Percentiles rank a stretch among this genome's conserved stretches.
These are phyloP conservation scores for Carlito syrichta DNA, from an alignment of 2,113 vertebrate genomes.

Conservation along the genomic window DNA sequence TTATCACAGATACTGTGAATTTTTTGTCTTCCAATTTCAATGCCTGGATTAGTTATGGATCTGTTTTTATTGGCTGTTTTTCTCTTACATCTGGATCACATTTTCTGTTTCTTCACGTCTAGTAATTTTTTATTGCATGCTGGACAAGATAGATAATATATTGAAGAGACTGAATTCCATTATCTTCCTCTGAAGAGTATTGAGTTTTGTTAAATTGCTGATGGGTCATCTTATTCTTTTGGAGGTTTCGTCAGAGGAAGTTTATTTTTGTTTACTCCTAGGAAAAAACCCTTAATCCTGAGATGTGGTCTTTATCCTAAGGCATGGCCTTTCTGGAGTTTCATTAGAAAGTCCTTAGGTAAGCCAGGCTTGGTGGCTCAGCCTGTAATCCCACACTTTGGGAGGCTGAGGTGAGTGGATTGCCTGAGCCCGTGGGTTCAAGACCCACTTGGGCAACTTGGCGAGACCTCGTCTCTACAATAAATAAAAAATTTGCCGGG, in stretches of 20 bases:
- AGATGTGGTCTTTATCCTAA: not conserved
- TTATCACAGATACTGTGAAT: not conserved
- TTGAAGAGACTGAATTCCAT: not conserved
- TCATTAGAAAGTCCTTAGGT: not conserved
- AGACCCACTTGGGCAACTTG: too few species aligned
- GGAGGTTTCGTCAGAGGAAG: not conserved
- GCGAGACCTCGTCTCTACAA: too few species aligned
- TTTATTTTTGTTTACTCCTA: not conserved
- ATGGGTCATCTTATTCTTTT: not conserved
- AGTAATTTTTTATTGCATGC: not conserved
- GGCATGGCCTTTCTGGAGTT: not conserved
- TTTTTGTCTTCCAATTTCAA: not conserved
- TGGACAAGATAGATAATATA: not conserved
- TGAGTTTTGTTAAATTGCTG: not conserved
- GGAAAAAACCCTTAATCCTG: not conserved
- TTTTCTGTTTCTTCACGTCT: not conserved
- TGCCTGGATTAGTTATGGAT: not conserved
- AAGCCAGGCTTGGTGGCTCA: too few species aligned
- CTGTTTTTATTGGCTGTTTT: constrained; percentile 15
- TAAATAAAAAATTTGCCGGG: too few species aligned
- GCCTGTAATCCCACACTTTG: too few species aligned
- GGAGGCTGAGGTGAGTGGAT: too few species aligned
- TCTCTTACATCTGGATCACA: not conserved
- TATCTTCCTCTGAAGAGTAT: not conserved
- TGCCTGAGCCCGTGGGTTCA: too few species aligned